A percentile compares a stretch with the other conserved stretches of the same genome.
These are phyloP conservation scores for Myxocyprinus asiaticus DNA, from an alignment of 2,113 vertebrate genomes.

Conservation along the genomic window DNA sequence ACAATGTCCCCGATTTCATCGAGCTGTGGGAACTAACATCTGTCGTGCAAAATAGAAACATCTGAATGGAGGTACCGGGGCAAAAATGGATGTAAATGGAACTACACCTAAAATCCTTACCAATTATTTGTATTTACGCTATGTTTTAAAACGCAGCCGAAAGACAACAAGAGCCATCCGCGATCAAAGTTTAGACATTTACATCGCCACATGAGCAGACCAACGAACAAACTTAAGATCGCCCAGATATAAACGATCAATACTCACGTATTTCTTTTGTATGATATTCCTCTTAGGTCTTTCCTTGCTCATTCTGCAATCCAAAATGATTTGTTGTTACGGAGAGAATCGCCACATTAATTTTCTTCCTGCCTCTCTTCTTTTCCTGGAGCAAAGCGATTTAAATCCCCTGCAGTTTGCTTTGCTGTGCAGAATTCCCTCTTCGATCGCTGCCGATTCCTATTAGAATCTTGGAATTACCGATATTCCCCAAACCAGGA, in stretches of 20 bases:
- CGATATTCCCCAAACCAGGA: slow-evolving; percentile 64
- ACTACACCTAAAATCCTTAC: background rate
- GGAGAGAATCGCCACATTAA: slow-evolving; percentile 97
- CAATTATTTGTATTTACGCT: background rate
- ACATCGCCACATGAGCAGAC: slow-evolving; percentile 54
- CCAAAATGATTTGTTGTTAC: slow-evolving; percentile 85
- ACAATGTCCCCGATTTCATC: no score
- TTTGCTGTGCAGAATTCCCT: slow-evolving; percentile 65
- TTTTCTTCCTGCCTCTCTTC: slow-evolving; percentile 73
- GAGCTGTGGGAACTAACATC: background rate
- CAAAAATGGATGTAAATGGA: background rate
- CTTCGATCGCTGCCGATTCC: slow-evolving; percentile 54
- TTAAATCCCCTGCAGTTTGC: slow-evolving; percentile 78
- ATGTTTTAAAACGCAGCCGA: background rate
- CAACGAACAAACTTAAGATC: slow-evolving; percentile 63
- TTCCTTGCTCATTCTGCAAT: slow-evolving; percentile 99
- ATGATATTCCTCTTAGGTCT: slow-evolving; percentile 99
- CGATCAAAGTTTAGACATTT: slow-evolving; percentile 74
- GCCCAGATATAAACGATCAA: background rate
- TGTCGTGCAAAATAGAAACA: background rate
- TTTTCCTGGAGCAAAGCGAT: slow-evolving; percentile 68
- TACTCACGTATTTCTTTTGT: slow-evolving; percentile 99
- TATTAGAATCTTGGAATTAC: slow-evolving; percentile 50
- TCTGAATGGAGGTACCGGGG: background rate
- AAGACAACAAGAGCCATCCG: slow-evolving; percentile 27